phyloP scores from a whole-genome alignment of 1,140 invertebrate species.

The Lordiphosa mommai region DNA sequence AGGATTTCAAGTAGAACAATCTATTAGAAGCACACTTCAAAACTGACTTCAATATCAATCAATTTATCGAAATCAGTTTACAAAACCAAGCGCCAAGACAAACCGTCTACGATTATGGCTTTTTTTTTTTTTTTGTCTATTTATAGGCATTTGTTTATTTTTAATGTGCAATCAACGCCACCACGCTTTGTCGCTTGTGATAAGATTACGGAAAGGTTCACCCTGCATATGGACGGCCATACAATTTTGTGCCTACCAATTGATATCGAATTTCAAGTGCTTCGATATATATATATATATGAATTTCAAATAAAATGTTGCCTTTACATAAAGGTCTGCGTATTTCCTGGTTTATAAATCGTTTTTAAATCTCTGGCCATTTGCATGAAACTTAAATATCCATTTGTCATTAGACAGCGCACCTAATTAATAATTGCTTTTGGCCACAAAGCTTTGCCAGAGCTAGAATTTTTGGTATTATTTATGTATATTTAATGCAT shows the following conservation, averaged over 20 bases:
- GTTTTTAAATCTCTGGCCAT: constrained; percentile 59
- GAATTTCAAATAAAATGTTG: background rate
- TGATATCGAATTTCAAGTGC: background rate
- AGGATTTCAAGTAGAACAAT: no score
- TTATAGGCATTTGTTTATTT: constrained; percentile 63
- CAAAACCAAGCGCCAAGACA: constrained; percentile 21
- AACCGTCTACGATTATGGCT: constrained; percentile 23
- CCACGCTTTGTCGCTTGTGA: constrained; percentile 19
- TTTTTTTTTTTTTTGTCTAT: constrained; percentile 18
- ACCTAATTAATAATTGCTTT: no score
- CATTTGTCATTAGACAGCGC: constrained; percentile 45
- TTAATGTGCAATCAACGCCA: constrained; percentile 56
- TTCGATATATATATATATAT: no score
- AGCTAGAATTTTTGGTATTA: constrained; percentile 32
- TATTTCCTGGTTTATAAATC: constrained; percentile 29
- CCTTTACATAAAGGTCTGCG: no score
- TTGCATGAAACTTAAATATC: constrained; percentile 64
- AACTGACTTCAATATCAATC: no score
- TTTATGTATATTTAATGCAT: constrained; percentile 59
- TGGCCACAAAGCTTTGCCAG: constrained; percentile 6
- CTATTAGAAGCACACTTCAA: no score
- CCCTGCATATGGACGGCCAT: constrained; percentile 2
- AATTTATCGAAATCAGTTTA: no score
- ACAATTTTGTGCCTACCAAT: no score
- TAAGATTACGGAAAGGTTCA: constrained; percentile 53